phyloP scores from a whole-genome alignment of 2,113 vertebrate species.

The human region GRCh38 chr7:103527001-103527500 shows the following conservation, averaged over 20 bases:
- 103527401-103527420: neutral
- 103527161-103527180: neutral
- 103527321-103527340: neutral
- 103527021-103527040: neutral
- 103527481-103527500: neutral
- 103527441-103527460: neutral
- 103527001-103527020: neutral
- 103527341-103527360: neutral
- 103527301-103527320: neutral
- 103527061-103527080: neutral
- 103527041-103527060: neutral
- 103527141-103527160: neutral
- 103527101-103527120: neutral
- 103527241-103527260: neutral
- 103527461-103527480: neutral
- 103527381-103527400: neutral
- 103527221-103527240: neutral
- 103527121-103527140: neutral
- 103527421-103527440: neutral
- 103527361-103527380: neutral
- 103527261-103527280: neutral
- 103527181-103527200: neutral
- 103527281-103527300: neutral
- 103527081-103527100: neutral
- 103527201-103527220: neutral